These are phyloP conservation scores for Coptodon bakossiorum DNA, from an alignment of 2,113 vertebrate genomes.

Conservation along the genomic window DNA sequence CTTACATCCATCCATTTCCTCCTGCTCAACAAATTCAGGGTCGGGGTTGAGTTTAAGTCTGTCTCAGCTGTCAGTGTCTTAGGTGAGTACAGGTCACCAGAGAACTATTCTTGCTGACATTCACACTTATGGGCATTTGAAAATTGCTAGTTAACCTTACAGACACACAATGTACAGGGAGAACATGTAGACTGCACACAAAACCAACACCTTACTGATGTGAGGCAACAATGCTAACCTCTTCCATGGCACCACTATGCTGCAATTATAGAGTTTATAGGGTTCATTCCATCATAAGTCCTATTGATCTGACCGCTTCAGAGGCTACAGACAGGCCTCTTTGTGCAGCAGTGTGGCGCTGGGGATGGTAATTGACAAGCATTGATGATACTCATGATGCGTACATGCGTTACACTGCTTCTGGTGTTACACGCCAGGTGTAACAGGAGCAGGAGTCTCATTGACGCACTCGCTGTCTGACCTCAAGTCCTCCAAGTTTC, in stretches of 20 bases:
- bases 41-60: rapidly evolving
- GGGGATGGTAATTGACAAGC: not conserved
- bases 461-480: constrained; percentile 27
- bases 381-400: not conserved
- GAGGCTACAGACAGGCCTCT: not conserved
- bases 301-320: not conserved
- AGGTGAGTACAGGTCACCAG: not conserved
- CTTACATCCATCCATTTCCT: not conserved
- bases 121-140: not conserved
- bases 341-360: not conserved
- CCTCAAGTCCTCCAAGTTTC: constrained; percentile 35
- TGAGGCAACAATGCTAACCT: not conserved
- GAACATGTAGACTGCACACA: not conserved
- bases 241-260: not conserved
- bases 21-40: not conserved
- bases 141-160: not conserved
- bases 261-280: not conserved
- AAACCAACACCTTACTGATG: not conserved
- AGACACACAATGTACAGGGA: not conserved
- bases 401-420: not conserved
- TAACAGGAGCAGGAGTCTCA: constrained; percentile 21
- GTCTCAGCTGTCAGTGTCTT: not conserved
- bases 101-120: not conserved
- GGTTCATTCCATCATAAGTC: not conserved
- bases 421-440: constrained; percentile 13